Base-by-base conservation (phyloP, 2,797 vertebrate genomes). In the Channa striata region DNA sequence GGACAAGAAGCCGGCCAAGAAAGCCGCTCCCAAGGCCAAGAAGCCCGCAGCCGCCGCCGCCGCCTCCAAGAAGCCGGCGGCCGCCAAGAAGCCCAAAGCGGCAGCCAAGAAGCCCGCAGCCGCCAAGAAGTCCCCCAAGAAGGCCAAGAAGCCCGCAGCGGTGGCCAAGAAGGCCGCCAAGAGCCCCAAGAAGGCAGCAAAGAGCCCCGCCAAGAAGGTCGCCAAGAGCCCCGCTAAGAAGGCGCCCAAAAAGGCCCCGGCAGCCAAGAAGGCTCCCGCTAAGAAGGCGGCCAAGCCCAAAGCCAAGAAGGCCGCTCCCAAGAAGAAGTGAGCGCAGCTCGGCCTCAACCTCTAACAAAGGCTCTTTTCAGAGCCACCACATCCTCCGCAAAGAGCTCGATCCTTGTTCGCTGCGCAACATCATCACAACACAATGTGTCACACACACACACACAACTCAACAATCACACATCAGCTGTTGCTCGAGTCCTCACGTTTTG, bases 151-250 rank as follows among this genome's bases (percentile, higher is more conserved):
- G 7, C 36, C 36, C 0, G 23, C 46, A 9, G 36, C 36, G 11
- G 36, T 11, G 1, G 11, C 25, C 8, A 83, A 74, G 65, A 81
- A 81, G 20, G n/a, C 23, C 0, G 0, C 48, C 3, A 78, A 72
- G 61, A 76, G 59, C 5, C 56, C 72, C 14, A 79, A 73, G 57
- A 79, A 82, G 11, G 39, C 11, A 1, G 10, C 5, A 0, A 77
- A 67, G 7, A 74, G 64, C 2, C 44, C 68, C 0, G 44, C 46
- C 1, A 72, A 72, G 50, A 79, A 61, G 36, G 40, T 11, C 0
- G 56, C 51, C 8, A 78, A 78, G 43, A 76, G 59, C 5, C 46
- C 57, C n/a, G n/a, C n/a, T 2, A 56, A 77, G 57, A 78, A 82
- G 11, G 37, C 11, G 3, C 10, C 5, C 0, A 77, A 66, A 7